Percentiles rank a stretch among this genome's conserved stretches.
phyloP scores from a whole-genome alignment of 2,888 invertebrate genomes.

The Xestia rhomboidea region DNA sequence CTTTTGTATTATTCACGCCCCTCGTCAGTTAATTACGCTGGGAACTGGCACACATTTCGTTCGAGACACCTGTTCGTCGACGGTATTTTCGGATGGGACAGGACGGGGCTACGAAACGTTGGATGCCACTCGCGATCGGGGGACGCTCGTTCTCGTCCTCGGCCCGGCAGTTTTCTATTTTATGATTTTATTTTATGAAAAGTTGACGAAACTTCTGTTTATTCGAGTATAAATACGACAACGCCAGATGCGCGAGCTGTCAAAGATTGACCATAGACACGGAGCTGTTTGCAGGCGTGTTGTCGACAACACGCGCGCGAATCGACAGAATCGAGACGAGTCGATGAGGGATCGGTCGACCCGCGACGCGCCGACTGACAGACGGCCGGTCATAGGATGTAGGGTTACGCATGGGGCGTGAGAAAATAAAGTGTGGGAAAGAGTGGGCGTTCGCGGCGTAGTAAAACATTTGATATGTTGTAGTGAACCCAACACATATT shows the following conservation, averaged over 20 bases:
- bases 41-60: conserved; percentile 91
- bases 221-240: conserved; percentile 84
- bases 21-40: conserved; percentile 88
- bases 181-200: conserved; percentile 67
- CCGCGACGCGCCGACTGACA: conserved; percentile 80
- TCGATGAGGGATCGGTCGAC: conserved; percentile 74
- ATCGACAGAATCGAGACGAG: conserved; percentile 72
- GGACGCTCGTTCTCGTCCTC: conserved; percentile 48
- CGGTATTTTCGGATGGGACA: conserved; percentile 93
- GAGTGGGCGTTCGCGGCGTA: conserved; percentile 93
- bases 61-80: conserved; percentile 94
- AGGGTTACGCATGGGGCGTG: conserved; percentile 95
- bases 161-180: conserved; percentile 36
- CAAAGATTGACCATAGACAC: conserved; percentile 88
- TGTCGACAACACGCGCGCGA: conserved; percentile 82
- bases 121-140: conserved; percentile 35
- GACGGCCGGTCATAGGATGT: conserved; percentile 92
- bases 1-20: conserved; percentile 87
- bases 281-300: conserved; percentile 78
- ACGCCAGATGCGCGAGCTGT: conserved; percentile 88
- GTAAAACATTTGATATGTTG: conserved; percentile 91
- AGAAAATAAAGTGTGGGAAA: conserved; percentile 96
- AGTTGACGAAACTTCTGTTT: conserved; percentile 80
- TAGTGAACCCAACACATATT: conserved; percentile 88
- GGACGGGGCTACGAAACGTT: conserved; percentile 85